These are phyloP conservation scores for Arrhopalites spinosus DNA, from an alignment of 2,888 invertebrate species.

Conservation along the genomic window DNA sequence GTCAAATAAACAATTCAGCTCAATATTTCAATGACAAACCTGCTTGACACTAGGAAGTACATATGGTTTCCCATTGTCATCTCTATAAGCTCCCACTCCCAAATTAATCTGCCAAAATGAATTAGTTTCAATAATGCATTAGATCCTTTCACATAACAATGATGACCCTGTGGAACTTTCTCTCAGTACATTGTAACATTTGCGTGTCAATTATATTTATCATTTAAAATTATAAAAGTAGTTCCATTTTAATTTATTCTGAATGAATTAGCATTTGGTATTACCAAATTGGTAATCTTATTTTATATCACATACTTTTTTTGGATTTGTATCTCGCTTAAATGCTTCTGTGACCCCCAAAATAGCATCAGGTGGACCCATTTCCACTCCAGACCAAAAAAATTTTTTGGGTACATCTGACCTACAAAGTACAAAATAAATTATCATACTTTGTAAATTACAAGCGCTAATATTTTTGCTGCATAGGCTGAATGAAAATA, in stretches of 20 bases:
- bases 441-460: not conserved
- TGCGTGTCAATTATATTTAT: too few species aligned
- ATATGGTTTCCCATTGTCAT: constrained; percentile 95
- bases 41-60: constrained; percentile 82
- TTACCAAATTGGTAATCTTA: too few species aligned
- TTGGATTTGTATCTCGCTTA: constrained; percentile 84
- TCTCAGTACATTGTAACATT: too few species aligned
- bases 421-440: constrained; percentile 61
- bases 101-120: constrained; percentile 98
- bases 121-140: too few species aligned
- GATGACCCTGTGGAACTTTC: too few species aligned
- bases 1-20: not conserved
- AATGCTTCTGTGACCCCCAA: constrained; percentile 90
- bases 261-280: too few species aligned
- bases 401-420: too few species aligned
- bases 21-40: too few species aligned
- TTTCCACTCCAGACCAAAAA: constrained; percentile 86
- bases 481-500: not conserved
- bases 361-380: constrained; percentile 98
- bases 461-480: not conserved
- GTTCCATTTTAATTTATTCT: too few species aligned
- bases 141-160: too few species aligned
- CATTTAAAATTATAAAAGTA: too few species aligned
- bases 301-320: constrained; percentile 62
- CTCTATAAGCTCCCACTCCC: constrained; percentile 95